Percentiles rank a stretch among this genome's conserved stretches.
Evolutionary conservation across 2,888 invertebrate species (phyloP).

Genomic region (Apoda limacodes): DNA sequence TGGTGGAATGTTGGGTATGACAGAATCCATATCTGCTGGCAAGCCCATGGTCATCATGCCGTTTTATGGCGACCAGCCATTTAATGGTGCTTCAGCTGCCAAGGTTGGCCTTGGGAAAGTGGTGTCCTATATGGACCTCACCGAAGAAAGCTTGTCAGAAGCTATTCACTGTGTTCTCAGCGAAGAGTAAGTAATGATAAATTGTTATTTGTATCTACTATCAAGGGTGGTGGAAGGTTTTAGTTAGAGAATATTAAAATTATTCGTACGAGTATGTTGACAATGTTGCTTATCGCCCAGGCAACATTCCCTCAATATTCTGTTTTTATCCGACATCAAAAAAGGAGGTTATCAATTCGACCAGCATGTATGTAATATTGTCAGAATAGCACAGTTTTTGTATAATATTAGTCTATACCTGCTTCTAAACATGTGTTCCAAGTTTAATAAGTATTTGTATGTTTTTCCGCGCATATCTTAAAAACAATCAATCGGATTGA

Average conservation of each 20-base stretch:
- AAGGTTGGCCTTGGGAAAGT: slow-evolving; percentile 62
- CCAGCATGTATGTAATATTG: too few species aligned
- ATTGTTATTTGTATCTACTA: background rate
- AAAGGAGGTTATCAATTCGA: background rate
- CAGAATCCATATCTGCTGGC: slow-evolving; percentile 71
- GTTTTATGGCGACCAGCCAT: slow-evolving; percentile 73
- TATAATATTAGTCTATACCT: too few species aligned
- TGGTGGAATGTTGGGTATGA: slow-evolving; percentile 72
- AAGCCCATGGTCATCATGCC: slow-evolving; percentile 73
- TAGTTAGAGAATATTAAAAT: too few species aligned
- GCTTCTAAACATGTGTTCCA: too few species aligned
- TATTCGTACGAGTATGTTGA: background rate
- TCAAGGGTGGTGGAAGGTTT: too few species aligned
- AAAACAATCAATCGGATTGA: too few species aligned
- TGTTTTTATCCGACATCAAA: background rate
- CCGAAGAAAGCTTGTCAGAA: slow-evolving; percentile 59
- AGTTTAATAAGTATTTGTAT: too few species aligned
- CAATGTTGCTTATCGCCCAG: background rate
- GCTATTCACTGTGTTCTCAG: slow-evolving; percentile 61
- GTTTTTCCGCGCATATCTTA: too few species aligned
- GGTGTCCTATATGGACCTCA: slow-evolving; percentile 56
- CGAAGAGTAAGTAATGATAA: slow-evolving; percentile 56
- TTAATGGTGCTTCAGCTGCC: slow-evolving; percentile 64
- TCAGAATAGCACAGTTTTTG: too few species aligned
- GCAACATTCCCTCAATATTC: background rate